Evolutionary conservation across 2,888 invertebrate genomes (phyloP).

Genomic region (Bedellia somnulentella): DNA sequence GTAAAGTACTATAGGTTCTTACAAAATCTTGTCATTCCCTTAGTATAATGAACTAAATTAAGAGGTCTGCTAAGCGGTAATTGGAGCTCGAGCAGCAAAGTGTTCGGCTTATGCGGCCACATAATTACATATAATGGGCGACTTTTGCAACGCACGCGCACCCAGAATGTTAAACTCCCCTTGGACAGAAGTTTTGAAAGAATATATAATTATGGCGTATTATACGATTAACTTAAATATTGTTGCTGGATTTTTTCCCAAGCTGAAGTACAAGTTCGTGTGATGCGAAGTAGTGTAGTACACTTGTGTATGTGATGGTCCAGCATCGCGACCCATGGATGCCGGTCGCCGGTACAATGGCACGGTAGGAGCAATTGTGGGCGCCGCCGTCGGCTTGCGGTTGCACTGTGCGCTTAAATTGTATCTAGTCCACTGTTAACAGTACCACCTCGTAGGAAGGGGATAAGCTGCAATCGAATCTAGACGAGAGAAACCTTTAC

Average conservation of each 20-base stretch:
- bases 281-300: no score
- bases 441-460: no score
- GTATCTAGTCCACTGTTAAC: no score
- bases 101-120: constrained; percentile 46
- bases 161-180: constrained; percentile 36
- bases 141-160: constrained; percentile 46
- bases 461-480: no score
- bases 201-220: constrained; percentile 26
- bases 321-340: no score
- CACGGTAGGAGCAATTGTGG: no score
- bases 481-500: no score
- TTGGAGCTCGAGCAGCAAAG: constrained; percentile 42
- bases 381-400: no score
- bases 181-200: constrained; percentile 40
- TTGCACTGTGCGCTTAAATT: no score
- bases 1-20: constrained; percentile 40
- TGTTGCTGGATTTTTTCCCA: constrained; percentile 11
- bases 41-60: constrained; percentile 52
- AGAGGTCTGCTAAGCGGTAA: constrained; percentile 44
- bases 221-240: constrained; percentile 24
- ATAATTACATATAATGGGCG: constrained; percentile 52
- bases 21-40: constrained; percentile 47
- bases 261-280: constrained; percentile 3
- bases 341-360: no score
- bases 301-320: no score